Evolutionary conservation across 2,113 vertebrate genomes (phyloP), one percentile per base, ranked within the genome.

Genomic region (Bambusicola thoracicus): DNA sequence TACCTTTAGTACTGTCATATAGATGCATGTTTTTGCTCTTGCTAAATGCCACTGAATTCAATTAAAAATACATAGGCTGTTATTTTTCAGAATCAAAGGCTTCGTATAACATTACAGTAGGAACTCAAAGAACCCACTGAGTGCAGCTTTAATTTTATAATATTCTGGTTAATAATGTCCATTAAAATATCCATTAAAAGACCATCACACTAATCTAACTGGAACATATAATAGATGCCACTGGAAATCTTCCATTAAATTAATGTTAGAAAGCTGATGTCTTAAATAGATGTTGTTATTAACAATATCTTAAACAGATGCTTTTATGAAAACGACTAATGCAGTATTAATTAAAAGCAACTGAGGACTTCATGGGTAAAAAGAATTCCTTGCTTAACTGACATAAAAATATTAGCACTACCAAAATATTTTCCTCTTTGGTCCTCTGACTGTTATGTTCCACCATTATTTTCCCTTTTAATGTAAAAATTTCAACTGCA

Each of bases 121-220:
- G 74, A 97, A 97, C 87, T 94, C 77, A 95, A 93, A 96, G 85
- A 93, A 91, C 25, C 81, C 83, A 85, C 25, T 96, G 95, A 94
- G 56, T 93, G 84, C 91, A 48, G 22, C 79, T 97, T 97, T 96
- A 95, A 93, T 97, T 97, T 97, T 92, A 92, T 56, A 96, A 94
- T 97, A 96, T 97, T 97, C 94, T 96, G 59, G 63, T 91, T 97
- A 92, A 94, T 96, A 88, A 94, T 95, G 92, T 96, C 96, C 97
- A 96, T 97, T 97, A 97, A 97, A 96, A 94, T 58, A 94, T 90
- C 94, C 94, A 97, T 98, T 98, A 97, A 97, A 97, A 98, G 73
- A 94, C 73, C 87, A 97, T 98, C 94, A 94, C 90, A 90, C 73
- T 97, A 96, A 97, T 96, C 97, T 97, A 97, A 97, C 85, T 96